Conservation (phyloP, 2,797 vertebrate genomes). For the Meriones psammophilus region DNA sequence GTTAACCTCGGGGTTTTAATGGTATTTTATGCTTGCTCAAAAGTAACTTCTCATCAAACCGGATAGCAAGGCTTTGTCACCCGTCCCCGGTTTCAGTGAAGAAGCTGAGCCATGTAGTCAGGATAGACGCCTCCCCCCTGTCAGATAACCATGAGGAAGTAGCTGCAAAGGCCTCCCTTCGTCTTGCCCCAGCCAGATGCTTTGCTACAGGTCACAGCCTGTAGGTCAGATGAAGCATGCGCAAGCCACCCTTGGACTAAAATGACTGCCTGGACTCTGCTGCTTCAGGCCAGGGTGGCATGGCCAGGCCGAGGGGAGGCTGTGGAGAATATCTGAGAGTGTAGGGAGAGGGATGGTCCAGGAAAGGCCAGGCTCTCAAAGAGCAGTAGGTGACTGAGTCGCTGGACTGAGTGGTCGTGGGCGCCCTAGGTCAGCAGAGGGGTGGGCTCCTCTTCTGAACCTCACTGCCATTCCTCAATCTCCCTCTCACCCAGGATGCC, state of each 20-base stretch:
- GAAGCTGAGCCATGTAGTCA: constrained; percentile 10
- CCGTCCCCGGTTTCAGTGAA: neutral
- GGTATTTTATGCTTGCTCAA: neutral
- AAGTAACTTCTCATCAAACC: neutral
- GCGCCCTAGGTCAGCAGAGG: neutral
- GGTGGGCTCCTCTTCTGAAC: neutral
- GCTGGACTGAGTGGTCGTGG: neutral
- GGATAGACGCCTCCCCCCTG: neutral
- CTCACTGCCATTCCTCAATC: neutral
- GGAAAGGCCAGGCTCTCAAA: neutral
- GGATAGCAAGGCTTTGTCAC: neutral
- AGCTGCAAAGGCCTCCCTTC: neutral
- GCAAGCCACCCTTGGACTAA: neutral
- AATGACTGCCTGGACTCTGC: neutral
- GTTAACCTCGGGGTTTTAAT: neutral
- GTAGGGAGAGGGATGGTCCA: neutral
- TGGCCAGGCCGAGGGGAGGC: neutral
- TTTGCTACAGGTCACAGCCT: neutral
- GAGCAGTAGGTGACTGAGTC: neutral
- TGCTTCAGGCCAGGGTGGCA: constrained; percentile 9
- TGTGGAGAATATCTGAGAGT: neutral
- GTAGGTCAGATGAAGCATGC: neutral
- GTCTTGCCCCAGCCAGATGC: neutral
- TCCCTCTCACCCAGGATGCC: constrained; percentile 83
- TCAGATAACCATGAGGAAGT: neutral